phyloP scores from a whole-genome alignment of 1,140 invertebrate genomes.

The Holcopasites calliopsidis region DNA sequence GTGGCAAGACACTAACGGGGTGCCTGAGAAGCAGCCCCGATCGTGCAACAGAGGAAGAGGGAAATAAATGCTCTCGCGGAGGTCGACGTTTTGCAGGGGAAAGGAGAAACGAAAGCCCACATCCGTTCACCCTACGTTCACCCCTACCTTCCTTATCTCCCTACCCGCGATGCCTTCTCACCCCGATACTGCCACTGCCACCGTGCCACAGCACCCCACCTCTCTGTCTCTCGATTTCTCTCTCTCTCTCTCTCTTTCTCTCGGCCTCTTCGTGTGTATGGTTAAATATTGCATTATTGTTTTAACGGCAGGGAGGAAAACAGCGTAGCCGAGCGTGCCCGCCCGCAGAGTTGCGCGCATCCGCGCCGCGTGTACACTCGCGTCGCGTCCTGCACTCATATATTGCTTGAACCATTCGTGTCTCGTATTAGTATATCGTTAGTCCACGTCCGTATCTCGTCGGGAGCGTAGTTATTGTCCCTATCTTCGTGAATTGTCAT shows the following conservation, averaged over 20 bases:
- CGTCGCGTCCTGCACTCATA: constrained; percentile 41
- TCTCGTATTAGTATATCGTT: constrained; percentile 17
- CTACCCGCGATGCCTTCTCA: constrained; percentile 59
- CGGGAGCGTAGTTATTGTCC: neutral
- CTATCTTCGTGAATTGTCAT: constrained; percentile 3
- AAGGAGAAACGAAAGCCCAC: constrained; percentile 39
- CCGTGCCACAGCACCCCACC: constrained; percentile 27
- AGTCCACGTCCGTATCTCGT: neutral
- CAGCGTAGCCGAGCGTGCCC: constrained; percentile 66
- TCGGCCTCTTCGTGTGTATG: constrained; percentile 71
- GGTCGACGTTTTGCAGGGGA: constrained; percentile 25
- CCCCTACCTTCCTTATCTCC: constrained; percentile 64
- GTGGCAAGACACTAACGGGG: constrained; percentile 56
- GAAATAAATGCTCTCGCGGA: neutral
- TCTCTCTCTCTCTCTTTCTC: constrained; percentile 43
- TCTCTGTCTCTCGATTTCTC: constrained; percentile 33
- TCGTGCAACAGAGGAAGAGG: constrained; percentile 12
- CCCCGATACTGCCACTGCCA: constrained; percentile 48
- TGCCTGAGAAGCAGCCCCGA: constrained; percentile 46
- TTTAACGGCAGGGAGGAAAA: constrained; percentile 78
- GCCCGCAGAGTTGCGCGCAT: constrained; percentile 66
- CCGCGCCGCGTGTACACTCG: constrained; percentile 63
- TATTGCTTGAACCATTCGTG: constrained; percentile 22
- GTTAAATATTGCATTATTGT: constrained; percentile 80
- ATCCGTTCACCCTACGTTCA: constrained; percentile 39